Evolutionary conservation across 2,113 vertebrate genomes (phyloP), one percentile per base, ranked within the genome.

Genomic region (Microcebus griseorufus): DNA sequence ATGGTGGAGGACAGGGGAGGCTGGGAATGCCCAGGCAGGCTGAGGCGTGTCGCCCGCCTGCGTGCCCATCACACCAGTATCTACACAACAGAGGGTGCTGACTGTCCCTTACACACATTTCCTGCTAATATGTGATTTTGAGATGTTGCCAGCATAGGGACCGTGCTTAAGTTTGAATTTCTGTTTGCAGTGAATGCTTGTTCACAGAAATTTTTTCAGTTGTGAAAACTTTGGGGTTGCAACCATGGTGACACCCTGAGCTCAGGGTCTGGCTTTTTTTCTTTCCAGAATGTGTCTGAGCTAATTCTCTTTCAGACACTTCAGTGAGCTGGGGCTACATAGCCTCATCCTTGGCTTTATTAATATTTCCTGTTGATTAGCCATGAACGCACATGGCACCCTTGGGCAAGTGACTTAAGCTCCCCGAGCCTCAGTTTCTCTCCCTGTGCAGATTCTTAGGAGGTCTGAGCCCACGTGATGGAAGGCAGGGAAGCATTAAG

Each of bases 201-300:
- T 87, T 81, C 60, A 60, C 27, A 84, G 69, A 89, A 58, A 67
- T 73, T 60, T 73, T 70, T 85, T 37, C 29, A 80, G 80, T 51
- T 83, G 51, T 72, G 45, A 55, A 88, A 92, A 42, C 48, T 83
- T 91, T 79, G 64, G 82, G 11, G 11, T 55, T 88, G 65, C 81
- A 58, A 20, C 53, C 53, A 42, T 67, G 51, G 62, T 72, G 81
- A 88, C 62, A n/a, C n/a, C 39, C 4, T 20, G 67, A 72, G 65
- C 29, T 65, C 39, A 42, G 75, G 6, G 22, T 69, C 96, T 48
- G 42, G 80, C 9, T 93, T 81, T 88, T 37, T 37, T 75, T 67
- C 89, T 87, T 89, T 81, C 51, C n/a, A 70, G 75, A 79, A 72
- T 16, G 70, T 48, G 83, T 70, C 51, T 92, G 67, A 72, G 45